Percentiles rank a stretch among this genome's conserved stretches.
phyloP scores from a whole-genome alignment of 53 echinoderm and acorn worm species.

The Stichopus horrens region DNA sequence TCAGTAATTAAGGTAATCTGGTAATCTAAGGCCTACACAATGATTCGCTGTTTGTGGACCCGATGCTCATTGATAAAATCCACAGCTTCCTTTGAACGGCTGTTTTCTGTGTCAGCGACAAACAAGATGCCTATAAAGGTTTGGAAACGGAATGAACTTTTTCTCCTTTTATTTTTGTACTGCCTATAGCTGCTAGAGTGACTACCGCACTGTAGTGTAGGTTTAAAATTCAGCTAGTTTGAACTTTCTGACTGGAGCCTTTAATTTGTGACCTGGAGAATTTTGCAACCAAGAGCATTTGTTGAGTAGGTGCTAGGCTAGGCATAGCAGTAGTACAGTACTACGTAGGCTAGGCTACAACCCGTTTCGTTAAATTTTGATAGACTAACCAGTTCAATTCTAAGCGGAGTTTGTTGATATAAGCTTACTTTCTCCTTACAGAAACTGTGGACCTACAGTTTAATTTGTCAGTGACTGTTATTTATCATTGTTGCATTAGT shows the following conservation, averaged over 20 bases:
- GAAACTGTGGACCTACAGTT: too few relatives aligned
- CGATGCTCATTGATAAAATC: not conserved
- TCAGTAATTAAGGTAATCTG: too few relatives aligned
- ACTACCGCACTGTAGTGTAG: not conserved
- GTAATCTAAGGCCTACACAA: not conserved
- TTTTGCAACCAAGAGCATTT: not conserved
- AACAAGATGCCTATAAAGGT: slow-evolving; percentile 86
- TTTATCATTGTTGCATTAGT: too few relatives aligned
- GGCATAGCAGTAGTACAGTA: not conserved
- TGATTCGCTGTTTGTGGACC: not conserved
- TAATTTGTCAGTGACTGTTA: too few relatives aligned
- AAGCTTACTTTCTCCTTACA: too few relatives aligned
- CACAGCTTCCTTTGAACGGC: not conserved
- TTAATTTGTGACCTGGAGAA: too few relatives aligned
- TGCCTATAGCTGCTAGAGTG: not conserved
- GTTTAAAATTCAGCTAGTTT: not conserved
- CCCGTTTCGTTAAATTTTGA: too few relatives aligned
- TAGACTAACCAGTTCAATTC: too few relatives aligned
- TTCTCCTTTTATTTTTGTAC: not conserved
- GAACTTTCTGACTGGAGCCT: too few relatives aligned
- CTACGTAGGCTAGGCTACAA: too few relatives aligned
- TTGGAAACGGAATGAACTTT: not conserved
- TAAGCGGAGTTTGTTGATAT: too few relatives aligned
- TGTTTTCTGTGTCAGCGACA: slow-evolving; percentile 60
- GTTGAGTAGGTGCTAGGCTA: not conserved